Evolutionary conservation across 2,888 invertebrate genomes (phyloP).

Genomic region (Nymphalis polychloros): DNA sequence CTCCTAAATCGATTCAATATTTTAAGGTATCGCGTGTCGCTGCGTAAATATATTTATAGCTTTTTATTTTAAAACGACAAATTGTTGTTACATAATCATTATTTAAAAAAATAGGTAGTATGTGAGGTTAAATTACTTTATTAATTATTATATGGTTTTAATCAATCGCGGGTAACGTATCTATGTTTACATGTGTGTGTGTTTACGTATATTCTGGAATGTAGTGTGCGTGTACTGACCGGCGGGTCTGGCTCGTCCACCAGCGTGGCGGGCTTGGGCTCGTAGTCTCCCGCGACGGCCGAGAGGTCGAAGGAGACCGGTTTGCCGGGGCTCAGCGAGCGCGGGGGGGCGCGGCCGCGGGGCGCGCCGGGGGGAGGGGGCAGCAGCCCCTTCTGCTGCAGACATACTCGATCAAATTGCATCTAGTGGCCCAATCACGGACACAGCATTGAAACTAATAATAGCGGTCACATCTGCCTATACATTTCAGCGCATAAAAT

Average conservation of each 20-base stretch:
- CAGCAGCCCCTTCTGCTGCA: slow-evolving; percentile 67
- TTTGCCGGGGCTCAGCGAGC: slow-evolving; percentile 66
- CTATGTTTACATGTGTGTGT: background rate
- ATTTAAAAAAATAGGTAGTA: too few relatives aligned
- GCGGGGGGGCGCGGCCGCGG: slow-evolving; percentile 57
- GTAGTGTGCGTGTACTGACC: slow-evolving; percentile 22
- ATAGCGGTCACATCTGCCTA: too few relatives aligned
- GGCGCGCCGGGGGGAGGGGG: slow-evolving; percentile 68
- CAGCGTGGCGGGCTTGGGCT: slow-evolving; percentile 53
- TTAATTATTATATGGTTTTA: too few relatives aligned
- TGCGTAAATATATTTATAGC: too few relatives aligned
- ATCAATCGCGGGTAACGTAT: background rate
- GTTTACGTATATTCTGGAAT: background rate
- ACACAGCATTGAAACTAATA: background rate
- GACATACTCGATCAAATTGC: background rate
- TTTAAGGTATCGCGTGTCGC: background rate
- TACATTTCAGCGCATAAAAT: background rate
- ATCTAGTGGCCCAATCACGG: background rate
- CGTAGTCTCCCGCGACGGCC: slow-evolving; percentile 58
- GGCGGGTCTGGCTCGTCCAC: slow-evolving; percentile 60
- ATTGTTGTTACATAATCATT: too few relatives aligned
- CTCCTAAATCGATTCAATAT: too few relatives aligned
- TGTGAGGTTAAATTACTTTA: too few relatives aligned
- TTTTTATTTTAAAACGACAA: too few relatives aligned
- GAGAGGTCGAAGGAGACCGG: slow-evolving; percentile 64